A percentile compares a stretch with the other conserved stretches of the same genome.
Conservation (phyloP, 92 coral and sea anemone genomes). For the Zoanthus sociatus region DNA sequence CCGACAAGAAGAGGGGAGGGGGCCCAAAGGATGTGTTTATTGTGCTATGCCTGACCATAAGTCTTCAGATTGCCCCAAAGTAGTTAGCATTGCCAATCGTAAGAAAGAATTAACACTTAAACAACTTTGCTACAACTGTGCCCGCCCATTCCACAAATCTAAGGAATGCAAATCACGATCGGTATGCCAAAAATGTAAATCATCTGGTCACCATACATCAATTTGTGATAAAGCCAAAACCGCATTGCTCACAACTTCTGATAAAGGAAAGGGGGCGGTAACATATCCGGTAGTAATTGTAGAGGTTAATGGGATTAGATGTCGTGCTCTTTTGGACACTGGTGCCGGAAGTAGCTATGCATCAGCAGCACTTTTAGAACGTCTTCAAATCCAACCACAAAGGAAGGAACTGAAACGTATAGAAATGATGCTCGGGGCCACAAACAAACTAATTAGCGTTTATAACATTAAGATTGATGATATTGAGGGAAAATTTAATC, state of each 20-base stretch:
- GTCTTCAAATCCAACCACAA: conserved; percentile 41
- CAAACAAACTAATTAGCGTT: conserved; percentile 59
- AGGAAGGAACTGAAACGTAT: conserved; percentile 63
- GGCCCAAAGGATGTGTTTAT: conserved; percentile 37
- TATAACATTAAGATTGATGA: conserved; percentile 45
- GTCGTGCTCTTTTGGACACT: conserved; percentile 54
- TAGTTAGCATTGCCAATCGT: conserved; percentile 34
- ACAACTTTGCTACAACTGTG: conserved; percentile 65
- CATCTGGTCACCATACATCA: conserved; percentile 18
- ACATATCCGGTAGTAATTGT: conserved; percentile 60
- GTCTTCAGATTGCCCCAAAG: conserved; percentile 61
- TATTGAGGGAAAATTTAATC: conserved; percentile 53
- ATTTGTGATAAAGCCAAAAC: conserved; percentile 27
- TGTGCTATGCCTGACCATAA: conserved; percentile 56
- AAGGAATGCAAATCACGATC: conserved; percentile 46
- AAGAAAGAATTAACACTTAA: conserved; percentile 31
- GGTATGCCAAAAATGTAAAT: conserved; percentile 54
- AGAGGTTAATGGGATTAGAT: conserved; percentile 55
- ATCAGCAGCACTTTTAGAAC: conserved; percentile 58
- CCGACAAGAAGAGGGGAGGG: conserved; percentile 32
- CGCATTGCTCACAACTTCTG: conserved; percentile 24
- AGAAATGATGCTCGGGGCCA: conserved; percentile 74
- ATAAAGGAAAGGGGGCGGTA: conserved; percentile 32
- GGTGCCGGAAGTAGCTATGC: conserved; percentile 74
- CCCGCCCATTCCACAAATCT: conserved; percentile 44